These are phyloP conservation scores for Gymnarchus niloticus DNA, from an alignment of 2,113 vertebrate genomes.

Conservation along the genomic window DNA sequence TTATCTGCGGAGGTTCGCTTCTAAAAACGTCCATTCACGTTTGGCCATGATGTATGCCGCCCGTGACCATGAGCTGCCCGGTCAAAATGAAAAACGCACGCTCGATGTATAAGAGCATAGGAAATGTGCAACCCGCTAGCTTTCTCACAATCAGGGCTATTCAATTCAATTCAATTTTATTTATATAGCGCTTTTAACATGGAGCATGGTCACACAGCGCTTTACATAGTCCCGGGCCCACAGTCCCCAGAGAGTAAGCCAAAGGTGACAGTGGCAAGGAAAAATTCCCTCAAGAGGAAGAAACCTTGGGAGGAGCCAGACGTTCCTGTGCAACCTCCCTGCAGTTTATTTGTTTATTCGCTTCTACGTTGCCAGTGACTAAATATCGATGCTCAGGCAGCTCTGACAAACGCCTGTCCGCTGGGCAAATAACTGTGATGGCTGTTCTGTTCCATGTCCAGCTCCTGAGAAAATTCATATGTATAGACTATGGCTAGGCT, in stretches of 20 bases:
- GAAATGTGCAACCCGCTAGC: neutral
- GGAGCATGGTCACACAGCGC: no score
- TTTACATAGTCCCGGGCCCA: no score
- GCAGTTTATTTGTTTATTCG: no score
- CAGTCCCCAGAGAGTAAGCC: no score
- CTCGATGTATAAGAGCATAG: neutral
- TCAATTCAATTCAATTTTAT: neutral
- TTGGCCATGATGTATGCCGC: neutral
- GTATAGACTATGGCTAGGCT: neutral
- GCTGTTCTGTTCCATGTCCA: neutral
- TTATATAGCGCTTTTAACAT: neutral
- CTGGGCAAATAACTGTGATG: neutral
- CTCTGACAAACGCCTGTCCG: neutral
- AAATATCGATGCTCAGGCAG: neutral
- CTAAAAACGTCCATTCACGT: neutral
- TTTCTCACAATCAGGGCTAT: neutral
- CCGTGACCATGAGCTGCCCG: neutral
- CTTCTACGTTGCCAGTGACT: neutral
- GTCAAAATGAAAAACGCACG: neutral
- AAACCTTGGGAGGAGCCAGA: no score
- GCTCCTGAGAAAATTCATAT: neutral
- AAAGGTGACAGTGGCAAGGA: no score
- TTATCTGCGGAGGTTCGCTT: neutral
- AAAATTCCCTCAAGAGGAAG: no score
- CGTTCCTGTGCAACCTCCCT: no score